Conservation (phyloP, 2,113 vertebrate genomes). For the Onychorhynchus coronatus region DNA sequence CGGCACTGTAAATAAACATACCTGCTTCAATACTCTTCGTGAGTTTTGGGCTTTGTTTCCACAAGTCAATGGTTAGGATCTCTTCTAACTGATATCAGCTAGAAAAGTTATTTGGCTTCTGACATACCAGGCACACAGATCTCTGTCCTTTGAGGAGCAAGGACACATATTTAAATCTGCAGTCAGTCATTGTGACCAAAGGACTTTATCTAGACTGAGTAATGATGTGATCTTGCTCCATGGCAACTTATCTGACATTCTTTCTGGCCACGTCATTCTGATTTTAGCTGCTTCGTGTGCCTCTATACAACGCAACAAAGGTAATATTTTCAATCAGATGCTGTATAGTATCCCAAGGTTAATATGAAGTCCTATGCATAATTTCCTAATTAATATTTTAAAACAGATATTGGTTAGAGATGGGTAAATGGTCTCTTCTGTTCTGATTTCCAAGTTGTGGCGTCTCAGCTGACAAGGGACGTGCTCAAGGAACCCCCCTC, state of each 20-base stretch:
- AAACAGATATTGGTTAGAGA: not conserved
- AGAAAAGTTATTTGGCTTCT: not conserved
- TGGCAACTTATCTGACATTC: fast-evolving
- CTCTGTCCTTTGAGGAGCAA: not conserved
- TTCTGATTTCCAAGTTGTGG: not conserved
- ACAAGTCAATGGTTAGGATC: not conserved
- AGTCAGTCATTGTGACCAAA: fast-evolving
- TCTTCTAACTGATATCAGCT: not conserved
- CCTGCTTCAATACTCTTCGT: no score
- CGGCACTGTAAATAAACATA: no score
- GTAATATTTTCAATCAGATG: not conserved
- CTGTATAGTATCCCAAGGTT: not conserved
- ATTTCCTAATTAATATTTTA: not conserved
- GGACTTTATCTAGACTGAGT: not conserved
- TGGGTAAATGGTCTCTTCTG: not conserved
- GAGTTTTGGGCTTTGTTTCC: no score
- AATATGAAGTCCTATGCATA: not conserved
- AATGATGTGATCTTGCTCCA: not conserved
- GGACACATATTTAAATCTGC: not conserved
- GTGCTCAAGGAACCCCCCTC: not conserved
- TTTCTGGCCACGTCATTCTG: not conserved
- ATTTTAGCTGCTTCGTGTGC: not conserved
- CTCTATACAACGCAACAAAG: not conserved
- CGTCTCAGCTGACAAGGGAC: not conserved
- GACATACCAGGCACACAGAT: fast-evolving